A percentile compares a stretch with the other conserved stretches of the same genome.
These are phyloP conservation scores for Hydrozoanthus gracilis DNA, from an alignment of 92 coral and sea anemone species.

Conservation along the genomic window DNA sequence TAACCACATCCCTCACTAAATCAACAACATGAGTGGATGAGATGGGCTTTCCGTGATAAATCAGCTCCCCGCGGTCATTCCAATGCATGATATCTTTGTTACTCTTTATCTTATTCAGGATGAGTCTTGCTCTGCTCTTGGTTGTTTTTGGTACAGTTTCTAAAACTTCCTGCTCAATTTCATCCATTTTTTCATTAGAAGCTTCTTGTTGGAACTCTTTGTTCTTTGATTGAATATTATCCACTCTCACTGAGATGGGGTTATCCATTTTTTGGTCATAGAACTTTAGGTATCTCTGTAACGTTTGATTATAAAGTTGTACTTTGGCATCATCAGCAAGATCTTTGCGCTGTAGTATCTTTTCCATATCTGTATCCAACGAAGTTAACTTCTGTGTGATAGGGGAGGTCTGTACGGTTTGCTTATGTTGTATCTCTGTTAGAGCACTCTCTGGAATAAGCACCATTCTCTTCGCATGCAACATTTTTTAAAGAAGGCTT, in stretches of 20 bases:
- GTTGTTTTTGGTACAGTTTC: conserved; percentile 39
- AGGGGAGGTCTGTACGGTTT: neutral
- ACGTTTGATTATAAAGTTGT: no score
- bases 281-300: no score
- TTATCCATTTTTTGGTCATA: no score
- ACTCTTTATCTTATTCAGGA: conserved; percentile 44
- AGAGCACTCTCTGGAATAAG: neutral
- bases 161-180: conserved; percentile 40
- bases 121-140: conserved; percentile 32
- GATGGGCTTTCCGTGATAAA: conserved; percentile 44
- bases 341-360: no score
- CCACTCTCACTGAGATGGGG: neutral
- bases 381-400: neutral
- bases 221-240: neutral
- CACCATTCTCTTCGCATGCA: neutral
- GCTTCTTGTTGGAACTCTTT: conserved; percentile 6
- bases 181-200: conserved; percentile 7
- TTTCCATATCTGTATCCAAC: neutral
- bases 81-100: conserved; percentile 49
- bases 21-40: conserved; percentile 59
- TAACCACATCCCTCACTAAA: conserved; percentile 52
- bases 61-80: conserved; percentile 55
- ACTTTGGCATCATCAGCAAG: no score
- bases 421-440: neutral
- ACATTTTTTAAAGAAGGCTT: neutral